phyloP scores from a whole-genome alignment of 2,797 vertebrate genomes.

The Todus mexicanus region DNA sequence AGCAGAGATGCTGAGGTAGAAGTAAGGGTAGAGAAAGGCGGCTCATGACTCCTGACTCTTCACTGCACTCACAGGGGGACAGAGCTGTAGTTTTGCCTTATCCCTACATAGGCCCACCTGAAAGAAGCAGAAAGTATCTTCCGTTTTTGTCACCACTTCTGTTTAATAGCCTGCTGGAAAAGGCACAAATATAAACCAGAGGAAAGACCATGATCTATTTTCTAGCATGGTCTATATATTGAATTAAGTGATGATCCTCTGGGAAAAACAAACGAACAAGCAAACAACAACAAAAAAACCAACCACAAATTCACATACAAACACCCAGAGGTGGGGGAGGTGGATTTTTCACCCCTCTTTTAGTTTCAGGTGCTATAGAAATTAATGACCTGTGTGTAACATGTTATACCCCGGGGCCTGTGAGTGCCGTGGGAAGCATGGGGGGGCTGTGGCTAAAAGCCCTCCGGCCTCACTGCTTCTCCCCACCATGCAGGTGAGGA shows the following conservation, averaged over 20 bases:
- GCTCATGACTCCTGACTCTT: neutral
- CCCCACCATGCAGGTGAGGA: fast-evolving
- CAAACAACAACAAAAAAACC: too few relatives aligned
- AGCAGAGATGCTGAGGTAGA: neutral
- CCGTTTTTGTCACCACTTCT: neutral
- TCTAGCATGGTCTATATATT: neutral
- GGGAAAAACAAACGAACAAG: too few relatives aligned
- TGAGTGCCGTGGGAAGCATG: too few relatives aligned
- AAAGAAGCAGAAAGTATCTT: neutral
- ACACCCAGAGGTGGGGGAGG: neutral
- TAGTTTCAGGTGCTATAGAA: fast-evolving
- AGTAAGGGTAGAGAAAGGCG: too few relatives aligned
- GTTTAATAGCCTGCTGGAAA: neutral
- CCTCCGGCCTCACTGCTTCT: fast-evolving
- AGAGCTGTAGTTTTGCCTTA: neutral
- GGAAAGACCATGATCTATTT: neutral
- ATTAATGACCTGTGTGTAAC: fast-evolving
- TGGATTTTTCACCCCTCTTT: neutral
- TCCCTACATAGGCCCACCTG: neutral
- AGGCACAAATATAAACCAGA: neutral
- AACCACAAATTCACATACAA: too few relatives aligned
- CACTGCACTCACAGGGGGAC: neutral
- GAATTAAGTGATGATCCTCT: neutral
- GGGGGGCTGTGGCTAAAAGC: fast-evolving
- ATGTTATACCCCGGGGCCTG: too few relatives aligned